Conservation (phyloP, 2,797 vertebrate genomes). For the Tolypeutes matacus region DNA sequence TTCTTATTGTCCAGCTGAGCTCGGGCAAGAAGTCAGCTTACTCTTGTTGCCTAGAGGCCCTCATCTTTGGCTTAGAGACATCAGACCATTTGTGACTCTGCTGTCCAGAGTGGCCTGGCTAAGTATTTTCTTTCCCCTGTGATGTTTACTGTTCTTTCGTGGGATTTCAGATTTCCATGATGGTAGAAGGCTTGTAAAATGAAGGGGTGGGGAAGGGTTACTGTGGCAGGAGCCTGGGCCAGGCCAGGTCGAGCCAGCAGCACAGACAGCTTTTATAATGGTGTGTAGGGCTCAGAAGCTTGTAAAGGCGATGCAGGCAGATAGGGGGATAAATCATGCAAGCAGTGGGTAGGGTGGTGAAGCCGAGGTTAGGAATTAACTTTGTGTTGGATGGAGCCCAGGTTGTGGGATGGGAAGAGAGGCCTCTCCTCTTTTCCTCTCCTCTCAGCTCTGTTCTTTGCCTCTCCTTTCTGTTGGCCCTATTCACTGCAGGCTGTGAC, state of each 20-base stretch:
- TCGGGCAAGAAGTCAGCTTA: conserved; percentile 58
- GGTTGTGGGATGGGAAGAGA: conserved; percentile 88
- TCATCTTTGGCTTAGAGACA: conserved; percentile 72
- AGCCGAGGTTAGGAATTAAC: conserved; percentile 91
- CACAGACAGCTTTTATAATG: conserved; percentile 89
- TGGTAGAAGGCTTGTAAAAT: conserved; percentile 85
- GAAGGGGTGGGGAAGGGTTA: conserved; percentile 81
- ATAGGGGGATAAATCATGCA: conserved; percentile 90
- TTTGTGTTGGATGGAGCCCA: conserved; percentile 90
- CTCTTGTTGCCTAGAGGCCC: conserved; percentile 68
- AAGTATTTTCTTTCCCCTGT: conserved; percentile 84
- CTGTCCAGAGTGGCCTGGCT: conserved; percentile 77
- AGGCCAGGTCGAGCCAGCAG: conserved; percentile 80
- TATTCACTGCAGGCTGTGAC: conserved; percentile 81
- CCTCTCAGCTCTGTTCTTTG: conserved; percentile 77
- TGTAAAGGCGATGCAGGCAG: conserved; percentile 88
- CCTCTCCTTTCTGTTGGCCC: conserved; percentile 80
- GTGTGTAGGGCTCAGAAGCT: conserved; percentile 86
- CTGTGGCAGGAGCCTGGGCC: conserved; percentile 75
- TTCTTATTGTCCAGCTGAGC: conserved; percentile 36
- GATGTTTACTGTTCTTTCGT: conserved; percentile 92
- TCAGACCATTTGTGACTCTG: conserved; percentile 84
- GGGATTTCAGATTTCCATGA: conserved; percentile 89
- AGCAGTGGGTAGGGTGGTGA: conserved; percentile 89
- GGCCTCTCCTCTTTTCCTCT: conserved; percentile 85